Percentiles rank a stretch among this genome's conserved stretches.
Evolutionary conservation across 2,113 vertebrate species (phyloP).

Genomic region (Progne subis): DNA sequence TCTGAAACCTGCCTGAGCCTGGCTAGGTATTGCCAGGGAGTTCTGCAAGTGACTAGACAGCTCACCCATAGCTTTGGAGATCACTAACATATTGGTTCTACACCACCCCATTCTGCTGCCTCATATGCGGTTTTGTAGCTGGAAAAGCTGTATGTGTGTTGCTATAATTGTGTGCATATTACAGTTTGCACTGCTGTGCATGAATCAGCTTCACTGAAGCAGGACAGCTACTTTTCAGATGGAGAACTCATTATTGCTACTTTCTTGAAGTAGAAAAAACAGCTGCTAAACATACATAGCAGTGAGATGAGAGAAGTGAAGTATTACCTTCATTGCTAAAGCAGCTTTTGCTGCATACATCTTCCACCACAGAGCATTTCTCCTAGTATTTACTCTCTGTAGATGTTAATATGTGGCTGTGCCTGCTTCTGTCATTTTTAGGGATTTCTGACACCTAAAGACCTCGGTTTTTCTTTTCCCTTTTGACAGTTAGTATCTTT

Average conservation of each 20-base stretch:
- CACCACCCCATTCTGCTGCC: background rate
- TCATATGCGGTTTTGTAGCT: background rate
- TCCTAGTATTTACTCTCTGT: background rate
- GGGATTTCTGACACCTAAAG: background rate
- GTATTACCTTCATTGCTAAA: background rate
- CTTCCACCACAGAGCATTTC: background rate
- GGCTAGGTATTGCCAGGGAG: background rate
- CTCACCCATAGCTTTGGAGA: background rate
- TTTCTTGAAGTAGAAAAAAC: background rate
- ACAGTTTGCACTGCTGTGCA: background rate
- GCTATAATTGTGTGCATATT: background rate
- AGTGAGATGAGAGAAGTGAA: background rate
- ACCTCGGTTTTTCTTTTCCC: background rate
- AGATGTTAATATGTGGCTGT: background rate
- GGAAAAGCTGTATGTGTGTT: background rate
- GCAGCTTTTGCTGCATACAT: background rate
- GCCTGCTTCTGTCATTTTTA: background rate
- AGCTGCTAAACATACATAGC: background rate
- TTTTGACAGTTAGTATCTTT: background rate
- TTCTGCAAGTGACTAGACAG: background rate
- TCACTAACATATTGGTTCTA: background rate
- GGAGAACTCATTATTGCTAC: background rate
- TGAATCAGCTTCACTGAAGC: background rate
- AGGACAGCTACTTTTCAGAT: background rate
- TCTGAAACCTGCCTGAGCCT: background rate